Conservation (phyloP, 2,113 vertebrate species). For the Nothocercus julius region DNA sequence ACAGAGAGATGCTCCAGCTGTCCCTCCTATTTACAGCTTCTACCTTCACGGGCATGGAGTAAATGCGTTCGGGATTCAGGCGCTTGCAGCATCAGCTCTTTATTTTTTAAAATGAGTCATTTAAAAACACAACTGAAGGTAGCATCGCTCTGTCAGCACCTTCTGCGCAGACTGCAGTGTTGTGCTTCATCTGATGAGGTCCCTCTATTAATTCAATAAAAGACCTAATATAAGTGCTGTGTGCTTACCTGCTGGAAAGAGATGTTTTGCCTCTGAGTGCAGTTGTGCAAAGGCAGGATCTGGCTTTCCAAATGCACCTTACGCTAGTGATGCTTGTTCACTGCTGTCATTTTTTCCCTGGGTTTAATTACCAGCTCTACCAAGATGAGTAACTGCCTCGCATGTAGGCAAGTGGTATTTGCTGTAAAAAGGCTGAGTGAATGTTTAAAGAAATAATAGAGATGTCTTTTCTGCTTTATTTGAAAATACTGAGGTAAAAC, state of each 20-base stretch:
- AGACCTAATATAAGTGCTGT: neutral
- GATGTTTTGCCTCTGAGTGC: neutral
- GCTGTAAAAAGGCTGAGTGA: neutral
- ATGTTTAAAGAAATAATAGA: constrained; percentile 13
- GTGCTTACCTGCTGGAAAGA: neutral
- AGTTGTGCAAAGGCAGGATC: neutral
- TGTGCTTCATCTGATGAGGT: neutral
- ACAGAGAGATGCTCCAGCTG: constrained; percentile 33
- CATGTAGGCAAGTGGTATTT: neutral
- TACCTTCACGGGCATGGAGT: neutral
- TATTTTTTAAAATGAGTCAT: constrained; percentile 19
- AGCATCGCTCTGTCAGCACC: neutral
- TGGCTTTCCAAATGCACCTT: neutral
- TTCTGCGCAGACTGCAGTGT: neutral
- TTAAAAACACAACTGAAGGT: constrained; percentile 8
- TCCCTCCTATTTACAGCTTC: constrained; percentile 42
- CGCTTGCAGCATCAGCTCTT: constrained; percentile 35
- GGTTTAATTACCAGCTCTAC: neutral
- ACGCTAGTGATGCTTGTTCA: neutral
- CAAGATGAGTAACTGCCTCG: neutral
- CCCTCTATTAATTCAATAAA: neutral
- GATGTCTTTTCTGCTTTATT: neutral
- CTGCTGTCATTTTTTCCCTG: neutral
- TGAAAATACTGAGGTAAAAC: neutral
- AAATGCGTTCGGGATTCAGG: neutral